Percentiles rank a stretch among this genome's conserved stretches.
Evolutionary conservation across 2,113 vertebrate species (phyloP).

Genomic region (Nycticryphes semicollaris): DNA sequence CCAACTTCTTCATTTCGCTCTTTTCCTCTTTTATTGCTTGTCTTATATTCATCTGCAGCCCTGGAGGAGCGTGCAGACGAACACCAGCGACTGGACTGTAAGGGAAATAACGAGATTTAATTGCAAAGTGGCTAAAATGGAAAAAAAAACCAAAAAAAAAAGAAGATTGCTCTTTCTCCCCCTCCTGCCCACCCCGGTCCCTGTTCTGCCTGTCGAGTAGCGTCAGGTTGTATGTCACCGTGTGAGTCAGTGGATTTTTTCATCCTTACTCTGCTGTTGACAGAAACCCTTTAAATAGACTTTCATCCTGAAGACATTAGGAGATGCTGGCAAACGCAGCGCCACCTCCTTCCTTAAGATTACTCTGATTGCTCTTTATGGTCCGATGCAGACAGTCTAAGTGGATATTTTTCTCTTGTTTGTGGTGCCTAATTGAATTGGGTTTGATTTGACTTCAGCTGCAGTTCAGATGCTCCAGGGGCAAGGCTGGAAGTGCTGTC

Average conservation of each 20-base stretch:
- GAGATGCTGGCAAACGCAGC: not conserved
- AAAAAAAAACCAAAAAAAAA: too few species aligned
- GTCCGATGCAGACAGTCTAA: not conserved
- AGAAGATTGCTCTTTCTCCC: not conserved
- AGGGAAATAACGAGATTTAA: not conserved
- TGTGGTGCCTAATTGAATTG: not conserved
- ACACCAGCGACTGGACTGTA: not conserved
- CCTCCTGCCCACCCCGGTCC: not conserved
- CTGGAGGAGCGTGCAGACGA: not conserved
- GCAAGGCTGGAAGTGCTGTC: not conserved
- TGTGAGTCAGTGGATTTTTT: constrained; percentile 57
- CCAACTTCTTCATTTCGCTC: not conserved
- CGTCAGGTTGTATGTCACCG: constrained; percentile 26
- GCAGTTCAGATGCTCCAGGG: not conserved
- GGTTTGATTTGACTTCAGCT: not conserved
- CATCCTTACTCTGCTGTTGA: constrained; percentile 52
- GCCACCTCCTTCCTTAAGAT: not conserved
- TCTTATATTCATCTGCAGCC: not conserved
- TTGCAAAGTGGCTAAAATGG: not conserved
- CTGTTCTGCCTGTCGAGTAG: not conserved
- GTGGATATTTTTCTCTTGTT: not conserved
- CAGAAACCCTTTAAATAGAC: constrained; percentile 59
- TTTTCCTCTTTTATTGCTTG: constrained; percentile 19
- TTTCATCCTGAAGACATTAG: not conserved
- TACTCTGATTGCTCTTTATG: not conserved